Percentiles rank a stretch among this genome's conserved stretches.
These are phyloP conservation scores for Pipistrellus pygmaeus DNA, from an alignment of 2,797 vertebrate genomes.

Conservation along the genomic window DNA sequence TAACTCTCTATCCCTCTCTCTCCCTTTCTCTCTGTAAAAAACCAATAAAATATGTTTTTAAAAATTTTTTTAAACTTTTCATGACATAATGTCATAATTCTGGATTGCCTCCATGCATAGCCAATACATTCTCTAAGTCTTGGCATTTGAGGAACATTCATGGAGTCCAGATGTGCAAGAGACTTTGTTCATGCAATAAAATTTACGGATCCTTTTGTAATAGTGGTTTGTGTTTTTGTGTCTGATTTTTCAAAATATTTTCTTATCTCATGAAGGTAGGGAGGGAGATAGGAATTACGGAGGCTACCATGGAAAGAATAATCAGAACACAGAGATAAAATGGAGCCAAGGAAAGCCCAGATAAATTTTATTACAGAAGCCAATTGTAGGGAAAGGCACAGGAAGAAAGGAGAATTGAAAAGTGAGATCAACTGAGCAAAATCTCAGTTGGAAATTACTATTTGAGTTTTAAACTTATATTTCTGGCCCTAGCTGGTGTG, in stretches of 20 bases:
- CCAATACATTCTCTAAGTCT: not conserved
- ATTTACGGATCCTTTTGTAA: not conserved
- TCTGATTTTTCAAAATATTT: conserved; percentile 1
- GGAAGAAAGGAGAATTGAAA: not conserved
- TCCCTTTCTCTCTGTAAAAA: no score
- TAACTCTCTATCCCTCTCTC: no score
- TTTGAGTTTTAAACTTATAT: conserved; percentile 15
- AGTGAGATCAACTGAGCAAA: not conserved
- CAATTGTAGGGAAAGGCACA: not conserved
- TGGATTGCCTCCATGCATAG: not conserved
- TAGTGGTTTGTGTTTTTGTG: not conserved
- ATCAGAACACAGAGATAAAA: not conserved
- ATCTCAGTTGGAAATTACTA: not conserved
- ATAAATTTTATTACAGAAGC: not conserved
- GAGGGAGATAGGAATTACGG: not conserved
- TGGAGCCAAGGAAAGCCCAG: not conserved
- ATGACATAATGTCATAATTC: not conserved
- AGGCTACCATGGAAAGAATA: not conserved
- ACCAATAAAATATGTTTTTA: no score
- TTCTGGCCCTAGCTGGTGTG: no score
- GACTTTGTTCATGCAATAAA: not conserved
- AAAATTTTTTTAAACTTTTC: not conserved
- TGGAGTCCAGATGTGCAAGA: not conserved
- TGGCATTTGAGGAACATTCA: not conserved
- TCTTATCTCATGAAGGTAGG: not conserved